Base-by-base conservation (phyloP, 2,797 vertebrate genomes). In the Phalloptychus januarius region DNA sequence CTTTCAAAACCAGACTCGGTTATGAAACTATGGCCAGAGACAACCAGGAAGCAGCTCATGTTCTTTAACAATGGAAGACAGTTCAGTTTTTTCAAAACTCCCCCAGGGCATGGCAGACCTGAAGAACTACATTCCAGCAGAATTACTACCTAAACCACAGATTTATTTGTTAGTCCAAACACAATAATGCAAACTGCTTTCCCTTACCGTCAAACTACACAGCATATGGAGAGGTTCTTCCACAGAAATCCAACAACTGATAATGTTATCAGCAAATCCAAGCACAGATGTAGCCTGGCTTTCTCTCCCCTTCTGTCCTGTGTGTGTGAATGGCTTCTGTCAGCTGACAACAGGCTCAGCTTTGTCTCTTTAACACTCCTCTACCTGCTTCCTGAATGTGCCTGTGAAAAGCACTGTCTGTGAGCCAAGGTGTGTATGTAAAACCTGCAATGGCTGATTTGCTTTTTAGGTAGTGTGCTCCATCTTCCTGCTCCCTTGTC, bases 401-500 rank as follows among this genome's bases (percentile, higher is more conserved):
- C 40, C 67, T 77, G 76, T 52, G 70, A n/a, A 50, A 65, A 56
- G 72, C 42, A 38, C 61, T 81, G 46, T 58, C 63, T 58, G 71
- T 79, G 67, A 71, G 74, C 52, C 63, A 82, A 52, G 54, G 79
- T 80, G 82, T 79, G 81, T 54, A 28, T 77, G 36, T 70, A 50
- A 63, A 54, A 80, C 72, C 87, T 86, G 82, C 87, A 79, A 71
- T 50, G 67, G 54, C 81, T 89, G 79, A 80, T 77, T 65, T 83
- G 71, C 63, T 84, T 72, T 91, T 89, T 87, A 87, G 88, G 85
- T 76, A 87, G 92, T 91, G 88, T 80, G 86, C 79, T 89, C 83
- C 81, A 82, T 93, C 88, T 95, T 95, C 92, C 94, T 95, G 94
- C 92, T 94, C 89, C 65, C 85, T 81, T 91, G 81, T 82, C 80